These are phyloP conservation scores for Nematopogon swammerdamellus DNA, from an alignment of 2,888 invertebrate species.

Conservation along the genomic window DNA sequence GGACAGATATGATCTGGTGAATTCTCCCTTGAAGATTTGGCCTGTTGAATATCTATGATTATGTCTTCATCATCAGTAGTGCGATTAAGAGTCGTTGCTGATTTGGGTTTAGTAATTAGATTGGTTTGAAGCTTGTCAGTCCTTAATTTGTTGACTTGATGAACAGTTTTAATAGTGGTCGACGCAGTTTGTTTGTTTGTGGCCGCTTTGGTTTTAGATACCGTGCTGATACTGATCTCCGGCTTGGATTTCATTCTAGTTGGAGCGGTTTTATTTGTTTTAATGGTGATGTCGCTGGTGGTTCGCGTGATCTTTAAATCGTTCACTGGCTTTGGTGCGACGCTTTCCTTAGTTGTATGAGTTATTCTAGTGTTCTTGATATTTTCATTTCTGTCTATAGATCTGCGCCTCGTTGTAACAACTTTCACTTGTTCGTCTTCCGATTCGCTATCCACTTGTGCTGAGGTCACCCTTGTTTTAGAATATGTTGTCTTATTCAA, in stretches of 20 bases:
- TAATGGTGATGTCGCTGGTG: constrained; percentile 55
- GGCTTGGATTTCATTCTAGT: constrained; percentile 46
- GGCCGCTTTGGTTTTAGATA: constrained; percentile 22
- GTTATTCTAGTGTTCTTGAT: constrained; percentile 21
- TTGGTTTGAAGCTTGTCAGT: constrained; percentile 23
- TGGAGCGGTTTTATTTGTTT: constrained; percentile 38
- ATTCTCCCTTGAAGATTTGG: constrained; percentile 72
- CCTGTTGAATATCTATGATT: constrained; percentile 67
- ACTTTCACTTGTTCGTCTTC: constrained; percentile 6
- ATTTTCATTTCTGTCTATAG: constrained; percentile 17
- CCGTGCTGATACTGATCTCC: constrained; percentile 42
- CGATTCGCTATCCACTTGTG: constrained; percentile 1
- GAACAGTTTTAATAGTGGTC: constrained; percentile 15
- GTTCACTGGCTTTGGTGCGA: constrained; percentile 30
- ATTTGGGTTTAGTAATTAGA: constrained; percentile 38
- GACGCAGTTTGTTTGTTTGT: constrained; percentile 17
- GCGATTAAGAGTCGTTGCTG: constrained; percentile 48
- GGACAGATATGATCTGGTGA: constrained; percentile 71
- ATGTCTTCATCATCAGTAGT: constrained; percentile 55
- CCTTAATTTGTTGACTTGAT: constrained; percentile 24
- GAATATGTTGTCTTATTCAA: constrained; percentile 5
- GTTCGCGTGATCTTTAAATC: constrained; percentile 52
- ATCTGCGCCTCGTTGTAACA: constrained; percentile 18
- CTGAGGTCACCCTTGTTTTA: neutral
- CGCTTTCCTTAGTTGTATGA: constrained; percentile 32